A percentile compares a stretch with the other conserved stretches of the same genome.
Evolutionary conservation across 2,113 vertebrate species (phyloP).

Genomic region (Phrynosoma platyrhinos): DNA sequence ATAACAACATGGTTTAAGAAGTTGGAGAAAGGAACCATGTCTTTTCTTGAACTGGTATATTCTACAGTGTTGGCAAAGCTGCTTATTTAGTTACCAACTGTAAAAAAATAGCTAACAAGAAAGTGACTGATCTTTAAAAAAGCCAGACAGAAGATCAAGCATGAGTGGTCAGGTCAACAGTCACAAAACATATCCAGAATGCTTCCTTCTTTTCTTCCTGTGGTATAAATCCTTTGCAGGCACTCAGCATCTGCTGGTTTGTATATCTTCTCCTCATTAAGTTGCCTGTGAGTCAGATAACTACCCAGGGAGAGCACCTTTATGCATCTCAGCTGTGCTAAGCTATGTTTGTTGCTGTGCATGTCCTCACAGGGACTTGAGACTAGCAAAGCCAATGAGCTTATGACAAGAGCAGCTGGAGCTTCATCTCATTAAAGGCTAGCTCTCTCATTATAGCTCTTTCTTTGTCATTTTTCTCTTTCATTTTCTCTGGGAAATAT

Average conservation of each 20-base stretch:
- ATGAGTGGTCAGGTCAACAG: not conserved
- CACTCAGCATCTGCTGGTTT: not conserved
- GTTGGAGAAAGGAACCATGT: not conserved
- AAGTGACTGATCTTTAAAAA: constrained; percentile 1
- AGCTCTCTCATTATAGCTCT: constrained; percentile 17
- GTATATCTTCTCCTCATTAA: constrained; percentile 12
- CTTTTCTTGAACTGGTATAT: not conserved
- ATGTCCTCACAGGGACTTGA: constrained; percentile 17
- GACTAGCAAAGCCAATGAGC: constrained; percentile 13
- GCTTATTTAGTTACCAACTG: not conserved
- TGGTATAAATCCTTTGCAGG: constrained; percentile 9
- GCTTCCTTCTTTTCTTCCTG: not conserved
- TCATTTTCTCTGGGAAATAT: not conserved
- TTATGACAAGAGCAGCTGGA: constrained; percentile 15
- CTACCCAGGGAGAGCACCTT: constrained; percentile 7
- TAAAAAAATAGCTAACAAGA: not conserved
- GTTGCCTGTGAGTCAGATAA: constrained; percentile 15
- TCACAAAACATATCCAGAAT: too few relatives aligned
- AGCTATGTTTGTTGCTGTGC: constrained; percentile 4
- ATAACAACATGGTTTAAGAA: not conserved
- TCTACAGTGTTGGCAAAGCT: not conserved
- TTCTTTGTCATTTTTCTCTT: constrained; percentile 20
- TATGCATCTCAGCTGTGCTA: constrained; percentile 23
- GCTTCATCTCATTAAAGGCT: constrained; percentile 20
- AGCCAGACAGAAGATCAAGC: not conserved